Percentiles rank a stretch among this genome's conserved stretches.
Evolutionary conservation across 2,113 vertebrate species (phyloP).

Genomic region (Smithornis capensis): DNA sequence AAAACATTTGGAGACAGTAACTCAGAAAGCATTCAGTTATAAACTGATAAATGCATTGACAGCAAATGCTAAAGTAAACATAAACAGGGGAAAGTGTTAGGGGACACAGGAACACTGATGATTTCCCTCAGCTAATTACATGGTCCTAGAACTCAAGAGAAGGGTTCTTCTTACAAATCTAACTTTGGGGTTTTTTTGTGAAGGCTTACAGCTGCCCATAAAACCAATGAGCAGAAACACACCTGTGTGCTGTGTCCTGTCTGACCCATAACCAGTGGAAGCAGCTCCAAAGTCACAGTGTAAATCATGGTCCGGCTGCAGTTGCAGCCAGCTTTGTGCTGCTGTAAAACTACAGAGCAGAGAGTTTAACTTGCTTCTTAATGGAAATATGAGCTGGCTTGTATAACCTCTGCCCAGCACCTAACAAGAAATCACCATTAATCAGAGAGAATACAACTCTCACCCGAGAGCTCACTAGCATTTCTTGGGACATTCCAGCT

Average conservation of each 20-base stretch:
- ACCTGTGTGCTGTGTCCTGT: not conserved
- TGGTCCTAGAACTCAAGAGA: not conserved
- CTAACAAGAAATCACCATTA: not conserved
- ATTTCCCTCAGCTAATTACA: not conserved
- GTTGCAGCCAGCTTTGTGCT: not conserved
- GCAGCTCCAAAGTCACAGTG: not conserved
- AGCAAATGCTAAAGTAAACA: not conserved
- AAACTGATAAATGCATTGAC: not conserved
- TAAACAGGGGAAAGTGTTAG: not conserved
- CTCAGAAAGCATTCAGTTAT: not conserved
- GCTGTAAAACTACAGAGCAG: not conserved
- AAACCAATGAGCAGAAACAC: not conserved
- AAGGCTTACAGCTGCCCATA: not conserved
- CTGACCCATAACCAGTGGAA: not conserved
- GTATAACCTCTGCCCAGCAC: not conserved
- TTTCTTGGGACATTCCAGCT: not conserved
- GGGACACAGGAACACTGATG: not conserved
- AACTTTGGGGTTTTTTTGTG: not conserved
- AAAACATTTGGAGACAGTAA: not conserved
- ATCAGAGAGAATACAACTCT: not conserved
- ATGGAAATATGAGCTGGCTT: not conserved
- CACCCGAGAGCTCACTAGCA: not conserved
- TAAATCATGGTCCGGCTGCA: not conserved
- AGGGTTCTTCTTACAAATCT: not conserved
- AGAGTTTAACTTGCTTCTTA: not conserved